Percentiles rank a stretch among this genome's conserved stretches.
Conservation (phyloP, 2,797 vertebrate genomes). For the Phalloptychus januarius region DNA sequence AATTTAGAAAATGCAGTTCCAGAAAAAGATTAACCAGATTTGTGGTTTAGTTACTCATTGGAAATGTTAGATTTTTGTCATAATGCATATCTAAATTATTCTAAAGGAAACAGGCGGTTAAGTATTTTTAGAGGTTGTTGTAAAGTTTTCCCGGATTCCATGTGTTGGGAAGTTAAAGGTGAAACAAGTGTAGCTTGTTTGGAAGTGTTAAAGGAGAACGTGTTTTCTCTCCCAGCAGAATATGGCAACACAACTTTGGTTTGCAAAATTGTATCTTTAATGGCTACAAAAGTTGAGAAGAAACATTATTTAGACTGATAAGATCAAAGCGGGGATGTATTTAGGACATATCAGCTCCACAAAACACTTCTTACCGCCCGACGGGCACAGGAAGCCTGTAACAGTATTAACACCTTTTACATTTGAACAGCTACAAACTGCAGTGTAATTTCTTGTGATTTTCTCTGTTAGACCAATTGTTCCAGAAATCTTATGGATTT, state of each 20-base stretch:
- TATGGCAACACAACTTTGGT: too few species aligned
- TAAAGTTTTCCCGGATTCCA: too few species aligned
- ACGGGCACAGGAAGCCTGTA: background rate
- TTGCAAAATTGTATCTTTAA: background rate
- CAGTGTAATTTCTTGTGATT: background rate
- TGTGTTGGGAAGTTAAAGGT: background rate
- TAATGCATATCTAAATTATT: too few species aligned
- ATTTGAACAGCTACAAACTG: background rate
- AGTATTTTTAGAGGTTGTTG: too few species aligned
- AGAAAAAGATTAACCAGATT: background rate
- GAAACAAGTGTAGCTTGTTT: background rate
- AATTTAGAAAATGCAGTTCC: background rate
- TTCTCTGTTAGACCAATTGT: background rate
- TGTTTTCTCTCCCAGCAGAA: background rate
- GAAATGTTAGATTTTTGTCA: too few species aligned
- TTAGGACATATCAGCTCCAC: background rate
- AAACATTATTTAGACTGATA: background rate
- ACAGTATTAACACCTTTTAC: background rate
- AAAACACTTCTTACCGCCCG: background rate
- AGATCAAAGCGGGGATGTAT: background rate
- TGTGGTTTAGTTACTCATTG: background rate
- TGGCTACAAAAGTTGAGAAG: background rate
- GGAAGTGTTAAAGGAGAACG: background rate
- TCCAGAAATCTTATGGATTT: too few species aligned
- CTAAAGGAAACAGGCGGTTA: too few species aligned